phyloP scores from a whole-genome alignment of 2,888 invertebrate genomes.

The Acronicta leporina region DNA sequence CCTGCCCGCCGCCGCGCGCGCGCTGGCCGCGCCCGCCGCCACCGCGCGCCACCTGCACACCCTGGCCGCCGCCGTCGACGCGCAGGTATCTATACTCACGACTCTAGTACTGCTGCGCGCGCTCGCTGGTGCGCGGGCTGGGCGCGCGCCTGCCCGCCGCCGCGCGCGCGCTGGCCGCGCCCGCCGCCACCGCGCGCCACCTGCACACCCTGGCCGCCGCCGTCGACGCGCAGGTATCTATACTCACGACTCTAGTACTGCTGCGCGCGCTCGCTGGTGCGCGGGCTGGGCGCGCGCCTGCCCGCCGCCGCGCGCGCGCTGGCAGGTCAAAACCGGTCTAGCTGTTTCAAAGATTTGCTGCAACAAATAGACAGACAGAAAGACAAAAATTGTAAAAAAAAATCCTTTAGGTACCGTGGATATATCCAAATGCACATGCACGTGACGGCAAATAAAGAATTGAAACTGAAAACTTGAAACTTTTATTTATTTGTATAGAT shows the following conservation, averaged over 20 bases:
- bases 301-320: slow-evolving; percentile 70
- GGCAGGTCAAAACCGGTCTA: no score
- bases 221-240: slow-evolving; percentile 73
- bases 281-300: slow-evolving; percentile 67
- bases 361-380: no score
- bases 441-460: no score
- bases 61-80: slow-evolving; percentile 87
- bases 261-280: slow-evolving; percentile 73
- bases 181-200: slow-evolving; percentile 91
- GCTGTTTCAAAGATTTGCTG: no score
- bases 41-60: slow-evolving; percentile 91
- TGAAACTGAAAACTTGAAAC: no score
- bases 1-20: slow-evolving; percentile 68
- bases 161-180: slow-evolving; percentile 76
- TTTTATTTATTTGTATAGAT: no score
- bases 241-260: slow-evolving; percentile 73
- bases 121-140: slow-evolving; percentile 72
- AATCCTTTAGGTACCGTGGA: no score
- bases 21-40: slow-evolving; percentile 88
- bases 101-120: slow-evolving; percentile 76
- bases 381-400: no score
- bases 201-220: slow-evolving; percentile 91
- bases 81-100: slow-evolving; percentile 68
- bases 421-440: no score
- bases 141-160: slow-evolving; percentile 63